A percentile compares a stretch with the other conserved stretches of the same genome.
Evolutionary conservation across 2,113 vertebrate genomes (phyloP).

Genomic region (Psettodes erumei): DNA sequence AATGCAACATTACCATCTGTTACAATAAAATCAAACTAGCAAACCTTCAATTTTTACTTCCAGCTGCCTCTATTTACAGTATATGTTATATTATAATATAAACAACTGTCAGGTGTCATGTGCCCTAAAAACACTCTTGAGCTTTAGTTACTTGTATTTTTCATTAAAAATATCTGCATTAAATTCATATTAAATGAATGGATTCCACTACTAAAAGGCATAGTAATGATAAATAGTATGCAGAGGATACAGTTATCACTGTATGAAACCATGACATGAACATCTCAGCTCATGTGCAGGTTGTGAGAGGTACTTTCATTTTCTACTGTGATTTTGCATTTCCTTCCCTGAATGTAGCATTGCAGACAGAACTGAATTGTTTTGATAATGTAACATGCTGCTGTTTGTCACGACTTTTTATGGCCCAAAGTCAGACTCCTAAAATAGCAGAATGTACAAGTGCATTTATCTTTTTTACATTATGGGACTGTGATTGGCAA

Average conservation of each 20-base stretch:
- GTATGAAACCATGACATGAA: neutral
- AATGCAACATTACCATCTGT: constrained; percentile 8
- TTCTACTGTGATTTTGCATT: neutral
- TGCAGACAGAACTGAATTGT: too few species aligned
- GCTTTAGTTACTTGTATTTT: neutral
- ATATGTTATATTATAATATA: neutral
- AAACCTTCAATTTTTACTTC: neutral
- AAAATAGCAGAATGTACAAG: neutral
- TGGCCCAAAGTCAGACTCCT: neutral
- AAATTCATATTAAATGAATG: neutral
- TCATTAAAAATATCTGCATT: neutral
- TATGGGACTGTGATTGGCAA: neutral
- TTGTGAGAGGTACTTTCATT: neutral
- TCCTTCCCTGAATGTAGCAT: too few species aligned
- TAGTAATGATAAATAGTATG: neutral
- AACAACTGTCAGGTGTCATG: neutral
- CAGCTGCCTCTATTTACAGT: neutral
- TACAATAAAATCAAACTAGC: neutral
- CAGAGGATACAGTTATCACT: neutral
- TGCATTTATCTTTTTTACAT: neutral
- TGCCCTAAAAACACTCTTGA: neutral
- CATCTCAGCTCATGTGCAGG: neutral
- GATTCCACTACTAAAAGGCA: neutral
- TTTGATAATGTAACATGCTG: neutral
- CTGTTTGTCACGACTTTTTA: neutral